Percentiles rank a stretch among this genome's conserved stretches.
Evolutionary conservation across 2,797 vertebrate genomes (phyloP).

Genomic region (Sciurus carolinensis): DNA sequence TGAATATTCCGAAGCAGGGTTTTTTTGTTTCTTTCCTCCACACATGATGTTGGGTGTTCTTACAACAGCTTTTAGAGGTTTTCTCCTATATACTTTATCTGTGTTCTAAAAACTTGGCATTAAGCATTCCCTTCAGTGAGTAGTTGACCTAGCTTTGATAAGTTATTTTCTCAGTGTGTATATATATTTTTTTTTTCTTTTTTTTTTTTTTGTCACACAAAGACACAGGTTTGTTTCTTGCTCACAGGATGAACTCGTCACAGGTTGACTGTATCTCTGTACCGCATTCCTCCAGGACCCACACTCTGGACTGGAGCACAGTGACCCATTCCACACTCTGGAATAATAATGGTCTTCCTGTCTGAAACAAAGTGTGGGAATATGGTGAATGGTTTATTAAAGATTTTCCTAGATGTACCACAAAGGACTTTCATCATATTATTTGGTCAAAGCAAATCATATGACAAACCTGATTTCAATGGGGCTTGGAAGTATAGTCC

Average conservation of each 20-base stretch:
- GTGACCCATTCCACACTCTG: background rate
- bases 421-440: background rate
- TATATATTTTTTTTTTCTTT: no score
- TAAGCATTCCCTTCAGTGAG: background rate
- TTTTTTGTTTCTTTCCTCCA: background rate
- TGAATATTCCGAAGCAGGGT: background rate
- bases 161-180: slow-evolving; percentile 10
- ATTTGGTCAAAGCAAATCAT: background rate
- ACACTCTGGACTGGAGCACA: background rate
- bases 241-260: no score
- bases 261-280: background rate
- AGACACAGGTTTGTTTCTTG: background rate
- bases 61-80: background rate
- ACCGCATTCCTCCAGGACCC: background rate
- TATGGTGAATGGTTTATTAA: background rate
- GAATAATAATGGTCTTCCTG: background rate
- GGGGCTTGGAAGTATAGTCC: background rate
- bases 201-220: background rate
- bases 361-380: background rate
- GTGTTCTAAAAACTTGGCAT: background rate
- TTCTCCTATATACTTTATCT: slow-evolving; percentile 27
- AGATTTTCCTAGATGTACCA: background rate
- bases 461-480: background rate
- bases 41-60: background rate
- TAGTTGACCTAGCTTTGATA: background rate